Conservation (phyloP, 1,140 invertebrate species). For the Venturia canescens region DNA sequence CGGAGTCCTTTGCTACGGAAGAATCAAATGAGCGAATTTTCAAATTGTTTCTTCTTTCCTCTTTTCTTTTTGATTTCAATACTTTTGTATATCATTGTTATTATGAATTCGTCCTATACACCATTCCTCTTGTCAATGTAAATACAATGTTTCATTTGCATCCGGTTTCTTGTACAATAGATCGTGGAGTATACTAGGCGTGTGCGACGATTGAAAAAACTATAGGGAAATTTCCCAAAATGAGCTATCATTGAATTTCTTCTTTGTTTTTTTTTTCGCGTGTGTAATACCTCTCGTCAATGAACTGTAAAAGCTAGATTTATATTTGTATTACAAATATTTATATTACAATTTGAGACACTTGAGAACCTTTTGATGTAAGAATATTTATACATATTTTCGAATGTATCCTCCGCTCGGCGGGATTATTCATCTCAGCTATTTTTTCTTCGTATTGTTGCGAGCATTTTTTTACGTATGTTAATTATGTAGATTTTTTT, state of each 20-base stretch:
- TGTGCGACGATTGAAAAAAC: constrained; percentile 7
- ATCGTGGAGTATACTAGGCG: constrained; percentile 3
- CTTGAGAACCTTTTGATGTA: not conserved
- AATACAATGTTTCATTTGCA: constrained; percentile 34
- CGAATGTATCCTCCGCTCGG: too few species aligned
- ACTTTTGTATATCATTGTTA: too few species aligned
- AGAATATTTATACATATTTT: constrained; percentile 5
- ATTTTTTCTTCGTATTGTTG: too few species aligned
- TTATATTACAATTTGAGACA: constrained; percentile 7
- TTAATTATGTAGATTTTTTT: too few species aligned
- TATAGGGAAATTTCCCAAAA: too few species aligned
- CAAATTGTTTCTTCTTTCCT: not conserved
- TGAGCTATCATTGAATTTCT: too few species aligned
- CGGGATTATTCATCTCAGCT: not conserved
- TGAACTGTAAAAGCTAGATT: not conserved
- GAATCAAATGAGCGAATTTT: constrained; percentile 11
- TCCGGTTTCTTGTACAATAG: constrained; percentile 38
- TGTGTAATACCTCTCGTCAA: too few species aligned
- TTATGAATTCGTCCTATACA: too few species aligned
- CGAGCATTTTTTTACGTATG: too few species aligned
- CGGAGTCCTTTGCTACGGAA: constrained; percentile 34
- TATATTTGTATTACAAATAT: constrained; percentile 22
- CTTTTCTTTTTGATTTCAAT: not conserved
- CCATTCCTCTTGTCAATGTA: constrained; percentile 33
- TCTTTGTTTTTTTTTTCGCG: too few species aligned